Evolutionary conservation across 2,888 invertebrate genomes (phyloP).

Genomic region (Ochropleura plecta): DNA sequence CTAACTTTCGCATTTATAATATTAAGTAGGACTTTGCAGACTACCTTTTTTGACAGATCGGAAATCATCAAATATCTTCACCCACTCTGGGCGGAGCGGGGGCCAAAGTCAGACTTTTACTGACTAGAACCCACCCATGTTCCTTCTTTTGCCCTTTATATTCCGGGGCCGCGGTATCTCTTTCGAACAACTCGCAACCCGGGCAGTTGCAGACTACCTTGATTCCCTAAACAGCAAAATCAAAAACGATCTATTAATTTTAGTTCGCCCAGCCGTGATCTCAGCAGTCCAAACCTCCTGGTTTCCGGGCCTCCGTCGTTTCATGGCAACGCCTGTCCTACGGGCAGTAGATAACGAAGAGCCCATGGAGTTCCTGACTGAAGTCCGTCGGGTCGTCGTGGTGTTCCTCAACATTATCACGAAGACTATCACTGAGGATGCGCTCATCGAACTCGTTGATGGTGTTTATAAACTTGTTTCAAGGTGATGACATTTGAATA

Average conservation of each 20-base stretch:
- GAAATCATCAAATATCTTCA: too few species aligned
- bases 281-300: slow-evolving; percentile 73
- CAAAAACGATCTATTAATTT: not conserved
- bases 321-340: slow-evolving; percentile 91
- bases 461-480: slow-evolving; percentile 83
- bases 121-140: too few species aligned
- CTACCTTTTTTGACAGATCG: too few species aligned
- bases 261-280: slow-evolving; percentile 79
- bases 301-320: slow-evolving; percentile 88
- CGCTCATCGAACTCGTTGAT: slow-evolving; percentile 88
- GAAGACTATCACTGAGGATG: slow-evolving; percentile 77
- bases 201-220: not conserved
- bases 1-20: too few species aligned
- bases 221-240: not conserved
- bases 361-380: slow-evolving; percentile 93
- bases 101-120: too few species aligned
- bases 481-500: too few species aligned
- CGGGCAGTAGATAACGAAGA: slow-evolving; percentile 92
- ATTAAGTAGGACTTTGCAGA: too few species aligned
- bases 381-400: slow-evolving; percentile 93
- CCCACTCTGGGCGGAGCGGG: too few species aligned
- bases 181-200: too few species aligned
- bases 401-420: slow-evolving; percentile 92
- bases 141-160: too few species aligned
- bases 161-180: too few species aligned